Conservation (phyloP, 1,140 invertebrate species). For the Gonioctena quinquepunctata region DNA sequence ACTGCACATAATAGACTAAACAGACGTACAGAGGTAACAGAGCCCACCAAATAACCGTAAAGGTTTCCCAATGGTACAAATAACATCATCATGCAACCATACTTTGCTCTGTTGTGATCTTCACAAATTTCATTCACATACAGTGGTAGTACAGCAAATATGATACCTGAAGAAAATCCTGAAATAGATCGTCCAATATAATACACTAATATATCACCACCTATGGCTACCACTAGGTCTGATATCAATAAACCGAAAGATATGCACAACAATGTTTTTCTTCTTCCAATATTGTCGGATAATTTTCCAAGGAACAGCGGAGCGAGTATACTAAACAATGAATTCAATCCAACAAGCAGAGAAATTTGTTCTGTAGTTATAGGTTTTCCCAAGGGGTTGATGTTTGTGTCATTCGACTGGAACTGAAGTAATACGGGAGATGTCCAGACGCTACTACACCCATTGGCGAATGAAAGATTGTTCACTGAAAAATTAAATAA, state of each 20-base stretch:
- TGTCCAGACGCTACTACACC: background rate
- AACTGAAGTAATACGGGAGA: background rate
- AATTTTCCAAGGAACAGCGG: background rate
- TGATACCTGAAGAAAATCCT: background rate
- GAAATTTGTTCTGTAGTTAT: background rate
- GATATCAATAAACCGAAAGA: background rate
- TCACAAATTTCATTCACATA: constrained; percentile 7
- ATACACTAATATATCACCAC: background rate
- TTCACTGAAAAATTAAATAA: background rate
- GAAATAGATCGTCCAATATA: background rate
- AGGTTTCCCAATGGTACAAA: constrained; percentile 31
- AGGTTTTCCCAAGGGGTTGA: background rate
- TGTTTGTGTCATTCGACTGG: background rate
- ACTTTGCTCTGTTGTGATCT: constrained; percentile 6
- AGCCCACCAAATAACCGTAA: constrained; percentile 62
- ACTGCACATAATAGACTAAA: background rate
- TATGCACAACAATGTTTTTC: background rate
- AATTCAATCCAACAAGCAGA: background rate
- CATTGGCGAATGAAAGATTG: background rate
- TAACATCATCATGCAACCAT: constrained; percentile 68
- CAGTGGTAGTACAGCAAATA: background rate
- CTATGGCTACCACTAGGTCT: background rate
- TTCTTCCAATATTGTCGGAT: constrained; percentile 1
- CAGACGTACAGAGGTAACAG: constrained; percentile 40
- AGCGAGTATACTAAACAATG: background rate